These are phyloP conservation scores for Talpa occidentalis DNA, from an alignment of 2,113 vertebrate genomes.

Conservation along the genomic window DNA sequence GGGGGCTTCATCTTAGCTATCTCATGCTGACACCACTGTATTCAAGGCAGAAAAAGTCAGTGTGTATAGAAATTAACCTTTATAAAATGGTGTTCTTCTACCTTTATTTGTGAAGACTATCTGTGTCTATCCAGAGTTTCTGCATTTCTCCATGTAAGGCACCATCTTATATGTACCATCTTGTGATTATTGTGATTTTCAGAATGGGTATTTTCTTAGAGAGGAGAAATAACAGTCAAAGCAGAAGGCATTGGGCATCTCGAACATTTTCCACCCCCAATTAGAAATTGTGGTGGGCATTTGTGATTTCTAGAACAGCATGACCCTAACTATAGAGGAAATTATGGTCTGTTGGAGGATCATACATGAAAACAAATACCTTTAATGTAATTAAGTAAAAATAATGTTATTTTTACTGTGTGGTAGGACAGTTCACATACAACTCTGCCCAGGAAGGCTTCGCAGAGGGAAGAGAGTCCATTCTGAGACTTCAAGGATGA, in stretches of 20 bases:
- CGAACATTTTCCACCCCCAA: not conserved
- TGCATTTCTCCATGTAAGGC: not conserved
- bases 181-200: not conserved
- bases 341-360: not conserved
- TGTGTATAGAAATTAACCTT: not conserved
- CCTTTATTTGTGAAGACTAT: not conserved
- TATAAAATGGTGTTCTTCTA: not conserved
- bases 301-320: not conserved
- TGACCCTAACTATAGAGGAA: not conserved
- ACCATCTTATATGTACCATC: not conserved
- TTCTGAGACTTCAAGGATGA: not conserved
- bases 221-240: not conserved
- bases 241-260: not conserved
- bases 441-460: not conserved
- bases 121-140: not conserved
- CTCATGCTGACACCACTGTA: not conserved
- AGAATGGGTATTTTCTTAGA: not conserved
- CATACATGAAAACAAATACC: not conserved
- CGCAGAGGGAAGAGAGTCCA: not conserved
- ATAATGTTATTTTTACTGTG: not conserved
- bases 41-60: not conserved
- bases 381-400: not conserved
- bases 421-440: not conserved
- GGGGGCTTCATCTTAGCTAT: not conserved
- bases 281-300: no score